phyloP scores from a whole-genome alignment of 2,797 vertebrate species.

The Eulemur mongoz region DNA sequence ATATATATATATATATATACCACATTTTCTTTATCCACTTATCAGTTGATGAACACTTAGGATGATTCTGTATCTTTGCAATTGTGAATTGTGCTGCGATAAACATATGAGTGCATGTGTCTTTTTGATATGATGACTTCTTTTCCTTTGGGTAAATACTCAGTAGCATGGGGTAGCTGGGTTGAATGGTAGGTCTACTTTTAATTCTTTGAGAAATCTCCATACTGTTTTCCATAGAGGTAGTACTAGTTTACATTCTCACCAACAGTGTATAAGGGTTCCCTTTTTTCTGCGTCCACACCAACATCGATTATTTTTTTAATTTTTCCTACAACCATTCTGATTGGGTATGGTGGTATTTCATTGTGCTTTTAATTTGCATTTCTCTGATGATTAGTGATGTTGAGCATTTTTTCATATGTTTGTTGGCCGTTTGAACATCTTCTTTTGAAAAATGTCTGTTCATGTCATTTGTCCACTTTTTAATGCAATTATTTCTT shows the following conservation, averaged over 20 bases:
- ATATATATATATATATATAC: accelerated
- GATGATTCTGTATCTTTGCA: not conserved
- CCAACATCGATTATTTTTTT: not conserved
- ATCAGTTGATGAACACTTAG: not conserved
- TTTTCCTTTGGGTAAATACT: not conserved
- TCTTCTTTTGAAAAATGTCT: too few species aligned
- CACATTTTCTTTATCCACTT: not conserved
- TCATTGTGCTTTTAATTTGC: too few species aligned
- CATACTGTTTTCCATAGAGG: not conserved
- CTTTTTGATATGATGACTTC: not conserved
- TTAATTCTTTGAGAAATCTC: not conserved
- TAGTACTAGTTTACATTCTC: not conserved
- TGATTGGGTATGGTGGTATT: too few species aligned
- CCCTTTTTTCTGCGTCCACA: not conserved
- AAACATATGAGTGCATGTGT: not conserved
- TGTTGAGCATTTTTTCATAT: too few species aligned
- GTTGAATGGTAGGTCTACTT: not conserved
- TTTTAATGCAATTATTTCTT: too few species aligned
- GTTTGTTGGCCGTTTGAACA: too few species aligned
- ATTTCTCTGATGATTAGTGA: too few species aligned
- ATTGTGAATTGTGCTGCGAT: not conserved
- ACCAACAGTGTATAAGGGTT: not conserved
- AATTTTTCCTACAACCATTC: not conserved
- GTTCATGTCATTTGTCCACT: too few species aligned
- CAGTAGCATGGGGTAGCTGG: not conserved